phyloP scores from a whole-genome alignment of 2,113 vertebrate genomes.

The Montifringilla adamsi region DNA sequence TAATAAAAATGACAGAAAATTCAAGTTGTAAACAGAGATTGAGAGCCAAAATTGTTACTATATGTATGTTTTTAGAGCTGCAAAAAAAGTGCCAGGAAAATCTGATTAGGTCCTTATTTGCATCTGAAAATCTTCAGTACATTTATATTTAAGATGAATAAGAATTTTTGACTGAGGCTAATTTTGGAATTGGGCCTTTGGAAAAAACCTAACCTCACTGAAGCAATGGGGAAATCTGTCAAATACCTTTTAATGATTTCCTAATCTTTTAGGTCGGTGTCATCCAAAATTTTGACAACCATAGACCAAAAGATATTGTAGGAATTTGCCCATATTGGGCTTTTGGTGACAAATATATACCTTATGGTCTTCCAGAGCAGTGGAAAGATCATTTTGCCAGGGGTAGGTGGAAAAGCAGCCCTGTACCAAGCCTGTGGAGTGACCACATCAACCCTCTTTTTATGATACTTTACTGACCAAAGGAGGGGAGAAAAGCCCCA shows the following conservation, averaged over 20 bases:
- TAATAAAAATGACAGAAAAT: neutral
- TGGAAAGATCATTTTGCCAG: neutral
- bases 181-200: neutral
- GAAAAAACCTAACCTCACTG: neutral
- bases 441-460: neutral
- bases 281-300: neutral
- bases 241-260: neutral
- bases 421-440: neutral
- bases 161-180: neutral
- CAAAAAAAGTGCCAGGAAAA: neutral
- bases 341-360: neutral
- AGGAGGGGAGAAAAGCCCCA: neutral
- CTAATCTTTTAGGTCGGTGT: neutral
- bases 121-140: neutral
- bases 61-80: neutral
- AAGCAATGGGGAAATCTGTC: neutral
- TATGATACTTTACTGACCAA: neutral
- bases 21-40: neutral
- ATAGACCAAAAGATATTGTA: neutral
- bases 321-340: neutral
- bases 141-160: neutral
- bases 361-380: neutral
- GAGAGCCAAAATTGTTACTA: neutral
- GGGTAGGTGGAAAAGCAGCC: neutral
- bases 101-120: neutral